Percentiles rank a stretch among this genome's conserved stretches.
Conservation (phyloP, 2,888 invertebrate genomes). For the Xestia rhomboidea region DNA sequence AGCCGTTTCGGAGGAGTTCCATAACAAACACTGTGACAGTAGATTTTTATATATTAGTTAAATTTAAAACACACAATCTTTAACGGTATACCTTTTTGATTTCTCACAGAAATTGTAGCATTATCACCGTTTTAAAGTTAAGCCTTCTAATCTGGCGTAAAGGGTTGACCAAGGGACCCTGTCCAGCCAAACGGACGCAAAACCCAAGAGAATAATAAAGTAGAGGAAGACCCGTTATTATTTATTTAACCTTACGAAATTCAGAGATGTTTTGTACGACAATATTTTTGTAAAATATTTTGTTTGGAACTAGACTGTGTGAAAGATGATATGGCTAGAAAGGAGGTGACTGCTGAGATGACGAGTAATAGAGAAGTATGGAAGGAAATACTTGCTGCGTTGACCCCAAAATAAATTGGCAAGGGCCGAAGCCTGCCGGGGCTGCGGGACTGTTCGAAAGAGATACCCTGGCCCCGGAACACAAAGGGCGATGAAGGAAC, state of each 20-base stretch:
- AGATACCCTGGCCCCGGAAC: too few relatives aligned
- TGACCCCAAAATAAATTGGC: not conserved
- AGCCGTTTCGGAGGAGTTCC: too few relatives aligned
- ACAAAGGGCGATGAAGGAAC: too few relatives aligned
- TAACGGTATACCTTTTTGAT: constrained; percentile 17
- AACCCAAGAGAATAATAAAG: constrained; percentile 55
- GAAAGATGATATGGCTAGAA: not conserved
- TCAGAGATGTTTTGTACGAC: constrained; percentile 15
- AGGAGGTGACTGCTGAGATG: not conserved
- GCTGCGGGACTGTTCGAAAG: too few relatives aligned
- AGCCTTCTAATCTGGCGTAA: constrained; percentile 47
- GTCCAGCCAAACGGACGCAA: constrained; percentile 36
- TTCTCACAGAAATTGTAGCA: constrained; percentile 27
- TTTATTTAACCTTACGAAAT: constrained; percentile 43
- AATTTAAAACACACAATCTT: not conserved
- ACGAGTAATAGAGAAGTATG: not conserved
- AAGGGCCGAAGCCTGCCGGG: too few relatives aligned
- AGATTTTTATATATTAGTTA: too few relatives aligned
- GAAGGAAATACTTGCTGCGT: not conserved
- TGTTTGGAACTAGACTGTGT: not conserved
- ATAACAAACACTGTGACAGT: too few relatives aligned
- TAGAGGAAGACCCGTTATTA: constrained; percentile 45
- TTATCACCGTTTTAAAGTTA: constrained; percentile 61
- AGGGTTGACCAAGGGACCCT: constrained; percentile 57
- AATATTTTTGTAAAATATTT: constrained; percentile 31